Evolutionary conservation across 2,888 invertebrate genomes (phyloP).

Genomic region (Tolmerus cingulatus): DNA sequence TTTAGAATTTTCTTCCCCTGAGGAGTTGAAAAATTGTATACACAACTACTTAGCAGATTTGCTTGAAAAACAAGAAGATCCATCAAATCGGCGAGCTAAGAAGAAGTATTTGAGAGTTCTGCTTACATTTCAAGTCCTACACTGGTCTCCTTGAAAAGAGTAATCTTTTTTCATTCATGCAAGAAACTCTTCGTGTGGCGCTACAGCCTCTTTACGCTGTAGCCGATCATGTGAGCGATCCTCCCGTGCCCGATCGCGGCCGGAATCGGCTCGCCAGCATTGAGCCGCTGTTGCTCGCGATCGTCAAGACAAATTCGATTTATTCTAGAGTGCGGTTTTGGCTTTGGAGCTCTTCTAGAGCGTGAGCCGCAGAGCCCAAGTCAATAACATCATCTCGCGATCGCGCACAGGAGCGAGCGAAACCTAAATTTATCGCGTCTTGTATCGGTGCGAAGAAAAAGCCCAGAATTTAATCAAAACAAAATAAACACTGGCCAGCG

Average conservation of each 20-base stretch:
- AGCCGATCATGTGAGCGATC: background rate
- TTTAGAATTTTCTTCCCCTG: background rate
- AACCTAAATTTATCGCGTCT: conserved; percentile 36
- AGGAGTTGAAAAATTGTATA: background rate
- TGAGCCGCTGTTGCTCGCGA: background rate
- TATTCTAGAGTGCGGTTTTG: background rate
- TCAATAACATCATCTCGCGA: conserved; percentile 12
- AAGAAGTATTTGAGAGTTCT: background rate
- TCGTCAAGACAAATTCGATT: background rate
- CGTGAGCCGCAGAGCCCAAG: background rate
- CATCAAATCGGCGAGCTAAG: background rate
- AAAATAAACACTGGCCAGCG: conserved; percentile 12
- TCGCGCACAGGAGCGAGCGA: background rate
- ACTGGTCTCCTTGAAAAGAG: background rate
- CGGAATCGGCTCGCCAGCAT: background rate
- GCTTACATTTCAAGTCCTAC: conserved; percentile 10
- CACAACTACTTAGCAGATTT: background rate
- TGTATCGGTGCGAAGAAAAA: conserved; percentile 30
- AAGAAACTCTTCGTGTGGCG: conserved; percentile 6
- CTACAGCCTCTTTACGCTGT: background rate
- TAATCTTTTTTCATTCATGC: background rate
- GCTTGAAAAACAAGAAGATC: background rate
- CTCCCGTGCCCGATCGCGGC: background rate
- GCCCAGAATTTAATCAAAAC: conserved; percentile 39
- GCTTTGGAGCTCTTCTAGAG: background rate